A percentile compares a stretch with the other conserved stretches of the same genome.
Conservation (phyloP, 2,888 invertebrate genomes). For the Zygogramma bicolorata region DNA sequence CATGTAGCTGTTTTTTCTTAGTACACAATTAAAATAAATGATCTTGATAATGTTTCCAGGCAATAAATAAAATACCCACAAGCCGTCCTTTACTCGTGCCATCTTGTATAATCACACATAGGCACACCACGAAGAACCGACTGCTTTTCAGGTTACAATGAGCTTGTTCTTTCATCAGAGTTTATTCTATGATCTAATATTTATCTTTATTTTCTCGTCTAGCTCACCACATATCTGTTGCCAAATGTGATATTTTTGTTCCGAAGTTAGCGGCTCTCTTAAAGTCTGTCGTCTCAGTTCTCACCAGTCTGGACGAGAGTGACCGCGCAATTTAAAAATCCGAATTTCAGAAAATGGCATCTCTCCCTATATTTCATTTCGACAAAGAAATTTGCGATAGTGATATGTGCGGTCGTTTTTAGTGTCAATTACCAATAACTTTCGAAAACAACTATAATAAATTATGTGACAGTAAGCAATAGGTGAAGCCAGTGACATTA, state of each 20-base stretch:
- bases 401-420: background rate
- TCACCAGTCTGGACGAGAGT: conserved; percentile 60
- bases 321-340: conserved; percentile 49
- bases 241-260: conserved; percentile 69
- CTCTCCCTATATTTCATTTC: conserved; percentile 16
- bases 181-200: conserved; percentile 58
- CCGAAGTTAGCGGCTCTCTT: conserved; percentile 59
- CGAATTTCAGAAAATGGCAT: conserved; percentile 35
- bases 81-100: background rate
- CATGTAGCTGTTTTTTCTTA: no score
- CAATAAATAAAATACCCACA: background rate
- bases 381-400: background rate
- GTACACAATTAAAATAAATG: no score
- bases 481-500: conserved; percentile 35
- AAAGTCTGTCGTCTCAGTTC: conserved; percentile 62
- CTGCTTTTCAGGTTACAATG: conserved; percentile 16
- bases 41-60: background rate
- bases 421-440: conserved; percentile 16
- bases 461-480: conserved; percentile 41
- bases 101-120: conserved; percentile 1
- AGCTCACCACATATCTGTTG: conserved; percentile 64
- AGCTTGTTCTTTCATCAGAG: conserved; percentile 38
- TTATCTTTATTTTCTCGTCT: conserved; percentile 65
- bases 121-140: conserved; percentile 20
- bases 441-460: conserved; percentile 17